Conservation (phyloP, 2,888 invertebrate species). For the Nomada goodeniana region DNA sequence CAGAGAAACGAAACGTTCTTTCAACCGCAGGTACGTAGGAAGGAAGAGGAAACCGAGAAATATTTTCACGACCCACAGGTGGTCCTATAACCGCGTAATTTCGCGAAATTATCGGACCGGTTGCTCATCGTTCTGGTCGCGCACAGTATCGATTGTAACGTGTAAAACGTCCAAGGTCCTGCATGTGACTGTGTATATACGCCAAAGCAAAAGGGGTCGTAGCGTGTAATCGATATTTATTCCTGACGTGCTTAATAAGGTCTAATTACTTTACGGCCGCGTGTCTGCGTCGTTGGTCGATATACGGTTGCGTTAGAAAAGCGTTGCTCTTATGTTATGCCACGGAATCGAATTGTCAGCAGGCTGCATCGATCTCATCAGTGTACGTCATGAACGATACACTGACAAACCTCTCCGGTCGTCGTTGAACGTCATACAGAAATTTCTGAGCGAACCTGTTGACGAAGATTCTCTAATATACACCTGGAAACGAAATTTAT, state of each 20-base stretch:
- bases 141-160: slow-evolving; percentile 66
- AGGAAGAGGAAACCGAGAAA: not conserved
- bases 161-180: slow-evolving; percentile 72
- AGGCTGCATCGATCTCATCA: not conserved
- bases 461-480: not conserved
- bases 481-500: slow-evolving; percentile 55
- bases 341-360: not conserved
- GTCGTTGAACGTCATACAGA: no score
- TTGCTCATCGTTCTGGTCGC: slow-evolving; percentile 54
- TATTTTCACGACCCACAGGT: no score
- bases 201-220: slow-evolving; percentile 54
- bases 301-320: slow-evolving; percentile 19
- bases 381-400: no score
- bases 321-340: not conserved
- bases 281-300: slow-evolving; percentile 51
- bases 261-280: slow-evolving; percentile 62
- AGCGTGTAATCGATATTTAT: slow-evolving; percentile 71
- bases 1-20: no score
- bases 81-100: slow-evolving; percentile 4
- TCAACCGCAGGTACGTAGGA: no score
- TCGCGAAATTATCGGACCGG: slow-evolving; percentile 36
- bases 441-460: no score
- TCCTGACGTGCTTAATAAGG: slow-evolving; percentile 66
- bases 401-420: no score
- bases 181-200: slow-evolving; percentile 54